Base-by-base conservation (phyloP, 2,113 vertebrate species). In the Synchiropus splendidus region DNA sequence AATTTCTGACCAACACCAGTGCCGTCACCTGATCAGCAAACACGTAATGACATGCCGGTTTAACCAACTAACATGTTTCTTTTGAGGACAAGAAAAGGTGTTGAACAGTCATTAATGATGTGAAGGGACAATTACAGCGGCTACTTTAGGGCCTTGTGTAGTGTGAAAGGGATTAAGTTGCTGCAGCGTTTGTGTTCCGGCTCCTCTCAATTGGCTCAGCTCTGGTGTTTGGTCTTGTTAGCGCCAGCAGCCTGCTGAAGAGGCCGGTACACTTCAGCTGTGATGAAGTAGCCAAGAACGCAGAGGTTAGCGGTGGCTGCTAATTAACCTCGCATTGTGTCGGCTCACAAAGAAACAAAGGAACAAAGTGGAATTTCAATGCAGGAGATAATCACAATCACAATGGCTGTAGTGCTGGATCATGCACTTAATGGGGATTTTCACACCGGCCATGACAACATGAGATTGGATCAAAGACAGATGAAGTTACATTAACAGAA, bases 281-380 rank as follows among this genome's bases (percentile, higher is more conserved):
- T 78, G 77, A 82, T 79, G 77, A 79, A 80, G 72, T 70, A 78
- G 77, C 75, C 71, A 75, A 66, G 72, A 83, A 82, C 70, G 62
- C 69, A 61, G 74, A 77, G 76, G 74, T 76, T 80, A 84, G 71
- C 77, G 75, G 77, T 81, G 74, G 83, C 82, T 84, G 80, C 83
- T 87, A 87, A 87, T 87, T 86, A 87, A 85, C 84, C 84, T 75
- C 66, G 32, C 79, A 86, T 85, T 87, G 83, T 84, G 79, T 64
- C 49, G 47, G 2, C 72, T 64, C 60, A 86, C 86, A 86, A 86
- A 85, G 80, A 84, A 63, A 86, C 86, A 85, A 83, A 82, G 70
- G 82, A 85, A 85, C 83, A 86, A 86, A 86, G 84, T 85, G 59
- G 72, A 79, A 85, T 83, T 77, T 83, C 74, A 86, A 86, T 83